phyloP scores from a whole-genome alignment of 2,113 vertebrate species.

The Corynorhinus townsendii region DNA sequence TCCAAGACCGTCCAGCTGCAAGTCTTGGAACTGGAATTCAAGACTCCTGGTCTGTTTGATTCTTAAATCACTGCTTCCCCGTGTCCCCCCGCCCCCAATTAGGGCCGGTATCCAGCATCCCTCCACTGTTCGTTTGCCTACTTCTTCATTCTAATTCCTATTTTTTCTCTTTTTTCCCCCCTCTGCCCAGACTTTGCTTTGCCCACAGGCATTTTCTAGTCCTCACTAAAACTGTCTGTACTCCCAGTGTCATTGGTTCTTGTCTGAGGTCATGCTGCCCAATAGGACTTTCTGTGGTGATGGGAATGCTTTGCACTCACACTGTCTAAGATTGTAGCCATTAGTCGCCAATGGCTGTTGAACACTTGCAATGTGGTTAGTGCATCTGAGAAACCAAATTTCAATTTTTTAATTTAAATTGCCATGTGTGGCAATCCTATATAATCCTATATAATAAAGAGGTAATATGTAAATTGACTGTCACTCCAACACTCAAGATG shows the following conservation, averaged over 20 bases:
- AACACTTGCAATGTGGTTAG: not conserved
- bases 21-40: not conserved
- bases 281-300: not conserved
- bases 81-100: rapidly evolving
- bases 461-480: too few species aligned
- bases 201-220: not conserved
- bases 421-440: not conserved
- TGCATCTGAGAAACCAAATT: not conserved
- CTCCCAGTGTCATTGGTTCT: not conserved
- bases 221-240: not conserved
- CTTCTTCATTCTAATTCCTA: not conserved
- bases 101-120: too few species aligned
- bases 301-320: not conserved
- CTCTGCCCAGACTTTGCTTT: not conserved
- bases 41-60: not conserved
- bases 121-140: not conserved
- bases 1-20: not conserved
- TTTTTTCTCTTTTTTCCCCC: not conserved
- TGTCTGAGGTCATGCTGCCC: not conserved
- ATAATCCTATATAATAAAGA: too few species aligned
- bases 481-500: too few species aligned
- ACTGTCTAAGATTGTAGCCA: not conserved
- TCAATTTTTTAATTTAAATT: not conserved
- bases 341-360: not conserved
- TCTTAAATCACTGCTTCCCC: not conserved